Base-by-base conservation (phyloP, 2,888 invertebrate genomes). In the Amiota mariae region DNA sequence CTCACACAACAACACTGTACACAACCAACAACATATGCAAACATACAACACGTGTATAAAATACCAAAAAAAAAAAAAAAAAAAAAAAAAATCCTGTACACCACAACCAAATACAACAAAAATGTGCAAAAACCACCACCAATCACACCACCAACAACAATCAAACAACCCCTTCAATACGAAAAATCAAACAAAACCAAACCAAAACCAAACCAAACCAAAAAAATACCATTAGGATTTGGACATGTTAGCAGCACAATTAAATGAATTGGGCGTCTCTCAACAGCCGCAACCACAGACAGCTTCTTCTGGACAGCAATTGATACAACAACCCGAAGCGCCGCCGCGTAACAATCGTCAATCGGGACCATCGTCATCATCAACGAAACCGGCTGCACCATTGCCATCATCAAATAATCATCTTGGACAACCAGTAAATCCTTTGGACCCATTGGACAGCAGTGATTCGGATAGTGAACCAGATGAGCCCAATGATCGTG, bases 181-280 rank as follows among this genome's bases (percentile, higher is more conserved):
- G 76, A 83, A 78, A 79, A 74, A 73, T 70, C 73, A 78, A 80
- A 70, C 77, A 77, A 82, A 78, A 77, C 24, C 63, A 75, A 80
- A 79, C 86, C 86, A 77, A 82, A 80, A 79, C 63, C 75, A 81
- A 81, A 87, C 24, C n/a, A n/a, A n/a, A n/a, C n/a, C n/a, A 24
- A 24, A 87, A 90, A 91, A 80, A 77, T 77, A 78, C 74, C 79
- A 87, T 77, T 92, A 98, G 97, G 98, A 98, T 91, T 93, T 99
- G 92, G 98, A 99, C 91, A 95, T 95, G 90, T 91, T 99, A 90
- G 98, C 98, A 79, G 97, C 97, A 87, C 98, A 99, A 91, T 93
- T 98, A 89, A 98, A 96, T 91, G 96, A 98, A 91, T 93, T 98
- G 89, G 97, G 96, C 85, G 94, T 95, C 87, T 92, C 88, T 78